Percentiles rank a stretch among this genome's conserved stretches.
Conservation (phyloP, 2,888 invertebrate genomes). For the Drosophila mayaguana region DNA sequence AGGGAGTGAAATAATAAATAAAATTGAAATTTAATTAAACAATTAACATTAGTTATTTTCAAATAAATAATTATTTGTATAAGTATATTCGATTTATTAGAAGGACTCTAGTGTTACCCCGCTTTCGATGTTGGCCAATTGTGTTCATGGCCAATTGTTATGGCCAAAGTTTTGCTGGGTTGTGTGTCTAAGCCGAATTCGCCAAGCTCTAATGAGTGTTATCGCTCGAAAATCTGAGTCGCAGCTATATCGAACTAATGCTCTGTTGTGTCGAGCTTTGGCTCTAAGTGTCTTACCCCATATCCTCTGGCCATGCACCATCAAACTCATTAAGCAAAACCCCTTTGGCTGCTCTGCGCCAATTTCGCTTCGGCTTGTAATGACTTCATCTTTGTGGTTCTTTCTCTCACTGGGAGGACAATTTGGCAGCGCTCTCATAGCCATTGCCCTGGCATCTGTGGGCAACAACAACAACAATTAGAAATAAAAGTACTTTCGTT, state of each 20-base stretch:
- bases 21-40: not conserved
- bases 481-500: not conserved
- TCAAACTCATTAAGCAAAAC: conserved; percentile 75
- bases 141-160: conserved; percentile 69
- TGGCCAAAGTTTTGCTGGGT: conserved; percentile 55
- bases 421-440: conserved; percentile 63
- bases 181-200: conserved; percentile 51
- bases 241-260: conserved; percentile 26
- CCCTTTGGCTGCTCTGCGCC: conserved; percentile 73
- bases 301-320: conserved; percentile 5
- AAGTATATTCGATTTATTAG: conserved; percentile 11
- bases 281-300: conserved; percentile 19
- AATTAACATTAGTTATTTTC: not conserved
- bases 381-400: conserved; percentile 78
- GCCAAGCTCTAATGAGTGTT: conserved; percentile 70
- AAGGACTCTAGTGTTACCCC: not conserved
- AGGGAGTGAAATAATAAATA: not conserved
- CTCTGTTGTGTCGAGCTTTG: conserved; percentile 18
- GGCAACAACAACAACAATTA: conserved; percentile 38
- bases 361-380: conserved; percentile 72
- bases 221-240: conserved; percentile 66
- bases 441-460: conserved; percentile 58
- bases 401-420: conserved; percentile 62
- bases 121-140: conserved; percentile 36
- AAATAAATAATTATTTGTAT: not conserved